These are phyloP conservation scores for Tupiocoris notatus DNA, from an alignment of 2,888 invertebrate species.

Conservation along the genomic window DNA sequence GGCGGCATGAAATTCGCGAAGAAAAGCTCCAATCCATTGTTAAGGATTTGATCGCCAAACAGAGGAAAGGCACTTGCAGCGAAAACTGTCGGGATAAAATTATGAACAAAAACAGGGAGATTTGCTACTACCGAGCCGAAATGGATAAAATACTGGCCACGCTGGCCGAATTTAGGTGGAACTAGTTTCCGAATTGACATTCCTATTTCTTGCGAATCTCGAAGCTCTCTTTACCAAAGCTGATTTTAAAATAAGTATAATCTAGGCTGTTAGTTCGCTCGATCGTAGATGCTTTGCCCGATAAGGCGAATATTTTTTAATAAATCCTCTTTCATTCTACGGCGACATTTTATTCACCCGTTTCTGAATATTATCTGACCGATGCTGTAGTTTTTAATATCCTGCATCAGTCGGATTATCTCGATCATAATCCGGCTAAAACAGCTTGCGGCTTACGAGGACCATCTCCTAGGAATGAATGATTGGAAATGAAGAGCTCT, in stretches of 20 bases:
- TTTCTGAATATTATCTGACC: too few species aligned
- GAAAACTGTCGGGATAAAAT: constrained; percentile 49
- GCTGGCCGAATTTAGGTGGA: constrained; percentile 48
- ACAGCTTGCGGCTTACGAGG: constrained; percentile 21
- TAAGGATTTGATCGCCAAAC: constrained; percentile 53
- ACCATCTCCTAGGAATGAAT: constrained; percentile 22
- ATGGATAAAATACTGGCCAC: constrained; percentile 50
- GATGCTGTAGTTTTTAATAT: too few species aligned
- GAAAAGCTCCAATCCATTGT: constrained; percentile 56
- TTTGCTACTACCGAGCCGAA: constrained; percentile 50
- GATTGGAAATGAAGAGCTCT: constrained; percentile 19
- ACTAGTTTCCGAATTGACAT: constrained; percentile 34
- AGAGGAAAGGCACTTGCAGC: constrained; percentile 45
- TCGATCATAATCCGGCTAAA: constrained; percentile 2
- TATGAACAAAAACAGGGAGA: constrained; percentile 50
- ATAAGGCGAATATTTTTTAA: too few species aligned
- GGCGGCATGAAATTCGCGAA: constrained; percentile 57
- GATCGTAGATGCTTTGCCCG: too few species aligned
- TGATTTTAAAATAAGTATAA: neutral
- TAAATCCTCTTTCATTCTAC: neutral
- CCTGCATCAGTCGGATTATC: too few species aligned
- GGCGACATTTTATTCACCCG: too few species aligned
- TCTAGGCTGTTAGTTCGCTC: too few species aligned
- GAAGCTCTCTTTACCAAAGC: neutral
- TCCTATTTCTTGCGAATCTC: neutral